Base-by-base conservation (phyloP, 2,888 invertebrate genomes). In the Tenthredo livida region DNA sequence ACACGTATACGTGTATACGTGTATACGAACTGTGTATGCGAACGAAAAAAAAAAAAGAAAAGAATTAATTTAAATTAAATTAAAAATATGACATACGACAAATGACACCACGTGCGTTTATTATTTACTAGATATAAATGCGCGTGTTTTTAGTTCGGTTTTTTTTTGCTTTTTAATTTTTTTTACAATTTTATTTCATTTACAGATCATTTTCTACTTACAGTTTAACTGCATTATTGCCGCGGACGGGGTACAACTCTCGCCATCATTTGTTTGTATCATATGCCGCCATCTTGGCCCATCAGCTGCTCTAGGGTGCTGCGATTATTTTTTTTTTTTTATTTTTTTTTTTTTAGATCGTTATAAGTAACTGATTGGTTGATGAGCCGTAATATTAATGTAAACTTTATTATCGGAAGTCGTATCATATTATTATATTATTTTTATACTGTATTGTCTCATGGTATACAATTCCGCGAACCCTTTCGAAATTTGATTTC, bases 211-310 rank as follows among this genome's bases (percentile, higher is more conserved):
- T 40, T 61, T 40, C 5, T 43, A 83, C 70, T 83, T 47, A 70
- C 70, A 65, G 47, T 75, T 78, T 80, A 65, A n/a, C 61, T 84
- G 85, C 78, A 85, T 85, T 84, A 87, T 84, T 80, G 47, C 78
- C 58, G 86, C 84, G 84, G 87, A 86, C 87, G 75, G 86, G 87
- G 88, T 86, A 72, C 86, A 87, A 86, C 86, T 87, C 85, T 88
- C 87, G 87, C 83, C 87, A 88, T 88, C 89, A 90, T 90, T 90
- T 91, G 90, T 90, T 90, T 90, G 89, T 89, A 87, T 89, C 88
- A 86, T 85, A 86, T 85, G 85, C 90, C 88, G 91, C 91, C 91
- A 91, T 91, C 89, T 91, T 91, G 17, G 17, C 25, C 54, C 73
- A 84, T 85, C 91, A 91, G 91, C 90, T 91, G 91, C 88, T 89